Evolutionary conservation across 2,797 vertebrate species (phyloP), one percentile per base, ranked within the genome.

Genomic region (Phalanger gymnotis): DNA sequence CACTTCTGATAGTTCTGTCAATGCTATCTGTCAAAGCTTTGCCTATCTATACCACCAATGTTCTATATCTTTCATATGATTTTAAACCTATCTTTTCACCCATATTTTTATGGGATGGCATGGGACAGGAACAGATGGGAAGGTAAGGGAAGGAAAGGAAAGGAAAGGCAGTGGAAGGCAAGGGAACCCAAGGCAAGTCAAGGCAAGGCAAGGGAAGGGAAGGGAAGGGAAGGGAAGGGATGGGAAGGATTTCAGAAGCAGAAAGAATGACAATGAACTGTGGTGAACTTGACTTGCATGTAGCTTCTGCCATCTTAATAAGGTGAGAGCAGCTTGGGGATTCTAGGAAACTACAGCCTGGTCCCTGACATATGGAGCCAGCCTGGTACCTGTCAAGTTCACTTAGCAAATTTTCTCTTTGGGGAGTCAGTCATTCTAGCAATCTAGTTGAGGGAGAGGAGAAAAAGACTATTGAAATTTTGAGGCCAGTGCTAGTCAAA

Each of bases 371-470:
- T 99, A 99, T 99, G 99, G 99, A 99, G 98, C 98, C 98, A 98
- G 98, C 98, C 98, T 99, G 98, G 98, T 99, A 99, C 98, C 99
- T 99, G 99, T 99, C 99, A 99, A 98, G 98, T 99, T 99, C 98
- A 98, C 98, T 99, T 99, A 99, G 98, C 97, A 98, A 98, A 98
- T 99, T 98, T 98, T 98, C 98, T 99, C 99, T 99, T 98, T 96
- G 98, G 98, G 99, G 98, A 99, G 96, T 97, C 98, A 98, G 98
- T 98, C 98, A 99, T 87, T 87, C 73, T 51, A 98, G 98, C 98
- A 99, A 98, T 98, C 98, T 97, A 95, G 90, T 98, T 98, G 98
- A 34, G 90, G 96, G 95, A 98, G 98, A 98, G 98, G 54, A 55
- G 92, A 73, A 27, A 95, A 34, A 92, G 92, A 93, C 96, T 95